phyloP scores from a whole-genome alignment of 1,140 invertebrate species.

The Augochlora pura region DNA sequence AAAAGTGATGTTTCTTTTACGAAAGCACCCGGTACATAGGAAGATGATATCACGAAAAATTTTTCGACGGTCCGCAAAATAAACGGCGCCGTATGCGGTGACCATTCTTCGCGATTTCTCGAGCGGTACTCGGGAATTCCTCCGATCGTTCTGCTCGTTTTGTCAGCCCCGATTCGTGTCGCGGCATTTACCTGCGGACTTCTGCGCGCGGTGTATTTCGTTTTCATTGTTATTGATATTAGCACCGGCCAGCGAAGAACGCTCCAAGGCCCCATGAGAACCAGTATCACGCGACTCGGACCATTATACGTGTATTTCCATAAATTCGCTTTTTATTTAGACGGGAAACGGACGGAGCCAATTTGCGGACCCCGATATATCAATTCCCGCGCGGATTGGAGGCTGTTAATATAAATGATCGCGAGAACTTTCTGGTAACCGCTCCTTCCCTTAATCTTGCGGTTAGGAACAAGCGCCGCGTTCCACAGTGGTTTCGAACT shows the following conservation, averaged over 20 bases:
- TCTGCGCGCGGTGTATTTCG: slow-evolving; percentile 23
- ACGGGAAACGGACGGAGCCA: slow-evolving; percentile 8
- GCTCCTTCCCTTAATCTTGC: slow-evolving; percentile 10
- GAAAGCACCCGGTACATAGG: too few species aligned
- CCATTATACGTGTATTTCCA: slow-evolving; percentile 45
- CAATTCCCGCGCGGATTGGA: slow-evolving; percentile 22
- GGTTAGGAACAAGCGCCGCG: neutral
- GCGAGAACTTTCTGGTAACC: slow-evolving; percentile 20
- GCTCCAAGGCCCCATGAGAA: neutral
- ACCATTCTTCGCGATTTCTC: slow-evolving; percentile 14
- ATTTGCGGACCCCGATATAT: slow-evolving; percentile 33
- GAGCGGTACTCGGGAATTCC: slow-evolving; percentile 31
- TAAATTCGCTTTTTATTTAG: slow-evolving; percentile 48
- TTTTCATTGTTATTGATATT: slow-evolving; percentile 49
- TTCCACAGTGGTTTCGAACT: too few species aligned
- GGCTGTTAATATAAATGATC: slow-evolving; percentile 29
- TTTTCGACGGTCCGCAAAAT: too few species aligned
- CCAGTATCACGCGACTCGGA: slow-evolving; percentile 12
- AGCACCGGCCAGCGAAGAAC: slow-evolving; percentile 26
- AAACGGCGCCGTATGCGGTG: too few species aligned
- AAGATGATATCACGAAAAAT: too few species aligned
- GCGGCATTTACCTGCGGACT: slow-evolving; percentile 27
- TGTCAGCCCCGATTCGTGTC: slow-evolving; percentile 33
- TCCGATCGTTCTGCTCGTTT: slow-evolving; percentile 34
- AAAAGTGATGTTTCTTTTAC: too few species aligned